Evolutionary conservation across 2,888 invertebrate genomes (phyloP), one percentile per base, ranked within the genome.

Genomic region (Gandaritis pyraliata): DNA sequence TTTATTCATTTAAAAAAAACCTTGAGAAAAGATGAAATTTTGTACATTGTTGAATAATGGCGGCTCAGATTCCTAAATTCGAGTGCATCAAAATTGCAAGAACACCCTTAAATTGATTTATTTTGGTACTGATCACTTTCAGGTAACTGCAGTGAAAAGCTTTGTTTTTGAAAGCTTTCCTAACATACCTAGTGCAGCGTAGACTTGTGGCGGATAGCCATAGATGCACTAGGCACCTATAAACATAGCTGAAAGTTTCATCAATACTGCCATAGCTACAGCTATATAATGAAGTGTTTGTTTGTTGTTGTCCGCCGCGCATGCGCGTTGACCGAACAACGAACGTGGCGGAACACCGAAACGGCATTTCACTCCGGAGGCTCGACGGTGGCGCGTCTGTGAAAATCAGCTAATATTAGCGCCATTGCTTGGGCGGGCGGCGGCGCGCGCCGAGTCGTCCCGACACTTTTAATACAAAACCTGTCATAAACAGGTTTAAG

Each of bases 371-470:
- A 69, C 73, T 73, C 66, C 65, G 72, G 73, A 78, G 80, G 80
- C 78, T 82, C 72, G 81, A 53, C 71, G 75, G 70, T 78, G 72
- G 71, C 81, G 83, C 83, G 82, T 80, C 73, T 74, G 77, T 71
- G 68, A 81, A 82, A 81, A 79, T 67, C 72, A 65, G 77, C 81
- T 85, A 86, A 85, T 82, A 83, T 85, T 83, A 86, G 81, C 77
- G 69, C 73, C 77, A 57, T 49, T 29, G 59, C 75, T 78, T 78
- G 77, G 77, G 76, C 74, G 87, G 88, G 90, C 88, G 90, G 89
- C 89, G 90, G 90, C 90, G 90, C 90, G 89, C 87, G 87, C 83
- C 54, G 45, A 58, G 57, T 62, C 72, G 72, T 66, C n/a, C 74
- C 68, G 77, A 81, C 78, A 79, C 76, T 72, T 71, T 69, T 75